Evolutionary conservation across 2,113 vertebrate species (phyloP).

Genomic region (Pelodiscus sinensis): DNA sequence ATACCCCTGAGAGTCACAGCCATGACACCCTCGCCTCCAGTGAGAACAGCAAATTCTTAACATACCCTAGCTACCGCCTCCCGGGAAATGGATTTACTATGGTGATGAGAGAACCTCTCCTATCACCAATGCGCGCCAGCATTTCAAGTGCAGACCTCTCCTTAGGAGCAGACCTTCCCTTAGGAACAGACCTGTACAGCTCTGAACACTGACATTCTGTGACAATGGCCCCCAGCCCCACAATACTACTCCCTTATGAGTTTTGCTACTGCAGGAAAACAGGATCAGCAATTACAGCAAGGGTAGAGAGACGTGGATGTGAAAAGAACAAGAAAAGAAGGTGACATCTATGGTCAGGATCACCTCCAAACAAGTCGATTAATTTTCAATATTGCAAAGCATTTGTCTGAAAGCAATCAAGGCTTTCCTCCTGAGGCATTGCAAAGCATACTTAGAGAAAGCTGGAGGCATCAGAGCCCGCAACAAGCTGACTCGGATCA

Average conservation of each 20-base stretch:
- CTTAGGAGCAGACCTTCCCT: background rate
- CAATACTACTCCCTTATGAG: too few relatives aligned
- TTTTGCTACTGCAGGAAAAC: too few relatives aligned
- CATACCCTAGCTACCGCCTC: background rate
- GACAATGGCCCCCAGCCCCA: too few relatives aligned
- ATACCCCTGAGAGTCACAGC: too few relatives aligned
- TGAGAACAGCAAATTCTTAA: background rate
- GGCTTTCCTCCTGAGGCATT: background rate
- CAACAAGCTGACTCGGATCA: background rate
- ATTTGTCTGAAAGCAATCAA: background rate
- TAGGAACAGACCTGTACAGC: background rate
- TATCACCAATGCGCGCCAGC: too few relatives aligned
- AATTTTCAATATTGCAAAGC: background rate
- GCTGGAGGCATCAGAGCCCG: background rate
- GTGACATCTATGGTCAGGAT: too few relatives aligned
- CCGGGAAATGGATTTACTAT: background rate
- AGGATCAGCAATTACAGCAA: too few relatives aligned
- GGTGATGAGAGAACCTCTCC: background rate
- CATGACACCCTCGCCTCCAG: too few relatives aligned
- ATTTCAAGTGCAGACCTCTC: background rate
- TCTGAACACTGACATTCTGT: background rate
- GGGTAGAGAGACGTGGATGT: too few relatives aligned
- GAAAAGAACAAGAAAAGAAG: too few relatives aligned
- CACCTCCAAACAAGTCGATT: too few relatives aligned
- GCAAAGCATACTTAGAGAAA: background rate